phyloP scores from a whole-genome alignment of 2,888 invertebrate species.

The Stenoptilia bipunctidactyla region DNA sequence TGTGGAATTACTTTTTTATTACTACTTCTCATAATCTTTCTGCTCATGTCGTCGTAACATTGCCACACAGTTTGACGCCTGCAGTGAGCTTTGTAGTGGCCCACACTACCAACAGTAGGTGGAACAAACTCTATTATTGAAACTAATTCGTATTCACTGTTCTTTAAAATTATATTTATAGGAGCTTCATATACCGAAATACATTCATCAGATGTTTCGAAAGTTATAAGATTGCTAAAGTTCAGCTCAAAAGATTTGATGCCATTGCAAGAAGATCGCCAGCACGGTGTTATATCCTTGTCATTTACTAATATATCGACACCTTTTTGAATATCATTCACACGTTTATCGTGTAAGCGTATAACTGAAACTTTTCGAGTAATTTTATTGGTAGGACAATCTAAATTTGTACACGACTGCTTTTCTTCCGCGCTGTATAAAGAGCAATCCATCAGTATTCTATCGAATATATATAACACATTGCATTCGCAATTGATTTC shows the following conservation, averaged over 20 bases:
- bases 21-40: too few relatives aligned
- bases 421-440: conserved; percentile 6
- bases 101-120: conserved; percentile 8
- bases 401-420: conserved; percentile 2
- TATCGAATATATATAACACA: conserved; percentile 9
- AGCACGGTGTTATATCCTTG: not conserved
- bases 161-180: conserved; percentile 5
- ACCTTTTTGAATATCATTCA: conserved; percentile 7
- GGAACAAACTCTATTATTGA: conserved; percentile 11
- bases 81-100: conserved; percentile 13
- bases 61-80: conserved; percentile 11
- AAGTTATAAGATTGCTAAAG: conserved; percentile 4
- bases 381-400: conserved; percentile 3
- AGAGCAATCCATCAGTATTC: conserved; percentile 7
- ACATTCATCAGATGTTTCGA: conserved; percentile 10
- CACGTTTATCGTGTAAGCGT: conserved; percentile 5
- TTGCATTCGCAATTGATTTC: conserved; percentile 7
- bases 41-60: conserved; percentile 8
- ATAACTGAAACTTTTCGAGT: conserved; percentile 6
- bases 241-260: conserved; percentile 2
- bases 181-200: conserved; percentile 11
- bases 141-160: conserved; percentile 7
- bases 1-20: too few relatives aligned
- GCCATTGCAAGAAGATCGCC: conserved; percentile 1
- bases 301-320: conserved; percentile 3